Evolutionary conservation across 2,888 invertebrate genomes (phyloP).

Genomic region (Lissonota sp.): DNA sequence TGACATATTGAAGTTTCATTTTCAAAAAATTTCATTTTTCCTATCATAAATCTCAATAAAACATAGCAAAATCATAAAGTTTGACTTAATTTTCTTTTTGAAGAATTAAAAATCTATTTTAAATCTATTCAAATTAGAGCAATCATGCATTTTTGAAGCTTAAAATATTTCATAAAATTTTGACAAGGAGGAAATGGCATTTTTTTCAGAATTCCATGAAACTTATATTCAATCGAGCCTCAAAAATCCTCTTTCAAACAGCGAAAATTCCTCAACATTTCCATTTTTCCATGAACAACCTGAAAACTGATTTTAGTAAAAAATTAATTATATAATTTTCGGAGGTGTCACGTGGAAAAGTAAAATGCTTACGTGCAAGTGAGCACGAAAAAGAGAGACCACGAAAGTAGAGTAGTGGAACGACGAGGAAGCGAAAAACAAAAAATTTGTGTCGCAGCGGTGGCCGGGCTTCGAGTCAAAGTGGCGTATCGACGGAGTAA

Average conservation of each 20-base stretch:
- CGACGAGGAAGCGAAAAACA: slow-evolving; percentile 60
- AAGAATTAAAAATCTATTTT: too few species aligned
- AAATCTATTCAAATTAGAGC: too few species aligned
- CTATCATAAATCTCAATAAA: too few species aligned
- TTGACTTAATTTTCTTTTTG: too few species aligned
- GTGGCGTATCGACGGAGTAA: too few species aligned
- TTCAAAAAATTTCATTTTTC: too few species aligned
- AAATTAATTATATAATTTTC: background rate
- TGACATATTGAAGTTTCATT: too few species aligned
- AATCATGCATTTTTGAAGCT: too few species aligned
- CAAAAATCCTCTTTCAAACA: too few species aligned
- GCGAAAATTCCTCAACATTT: background rate
- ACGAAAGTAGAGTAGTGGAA: slow-evolving; percentile 76
- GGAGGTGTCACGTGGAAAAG: background rate
- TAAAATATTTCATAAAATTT: too few species aligned
- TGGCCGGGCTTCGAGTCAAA: slow-evolving; percentile 17
- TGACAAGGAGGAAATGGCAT: background rate
- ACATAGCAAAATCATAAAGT: too few species aligned
- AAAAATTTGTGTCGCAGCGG: slow-evolving; percentile 35
- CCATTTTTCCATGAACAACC: background rate
- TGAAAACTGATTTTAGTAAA: background rate
- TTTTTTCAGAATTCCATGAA: background rate
- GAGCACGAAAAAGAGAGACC: slow-evolving; percentile 39
- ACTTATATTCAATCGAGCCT: background rate
- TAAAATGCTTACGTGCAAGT: background rate